Base-by-base conservation (phyloP, 2,888 invertebrate genomes). In the Chrysomela aeneicollis region DNA sequence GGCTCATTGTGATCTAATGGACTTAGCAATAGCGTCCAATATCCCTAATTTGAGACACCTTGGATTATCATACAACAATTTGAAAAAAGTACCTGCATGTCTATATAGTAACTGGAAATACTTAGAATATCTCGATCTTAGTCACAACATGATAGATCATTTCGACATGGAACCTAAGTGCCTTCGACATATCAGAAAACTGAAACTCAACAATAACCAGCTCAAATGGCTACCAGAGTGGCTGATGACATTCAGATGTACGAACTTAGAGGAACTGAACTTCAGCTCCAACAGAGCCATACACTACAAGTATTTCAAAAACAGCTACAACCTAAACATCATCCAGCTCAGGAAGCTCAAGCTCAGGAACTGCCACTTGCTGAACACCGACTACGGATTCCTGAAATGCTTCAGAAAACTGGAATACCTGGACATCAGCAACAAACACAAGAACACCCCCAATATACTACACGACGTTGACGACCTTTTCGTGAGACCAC, bases 391-490 rank as follows among this genome's bases (percentile, higher is more conserved):
- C 59, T 69, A 67, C 22, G 26, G 37, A 19, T 74, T 76, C 54
- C 63, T 77, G 15, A 74, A 72, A 57, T 64, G 65, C 21, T 72
- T 74, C 47, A 63, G 61, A 22, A 63, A 47, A 22, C 50, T 77
- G 6, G 60, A 72, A 50, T 70, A 71, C 47, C 59, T 77, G 21
- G 74, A 77, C 68, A 68, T 77, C n/a, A 73, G 77, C 52, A 77
- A 76, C 47, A 59, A 66, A 50, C 21, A 55, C 53, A 5, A 30
- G 5, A 54, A 22, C 17, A 42, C 35, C 51, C 17, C 66, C 1
- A 77, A 77, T 52, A 69, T 47, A 19, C 70, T 76, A 17, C 46
- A 65, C 5, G 71, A 76, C 10, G 37, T 73, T 9, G 73, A 75
- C 55, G 42, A 66, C 37, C 63, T 77, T 15, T 76, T 77, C 58